Evolutionary conservation across 1,140 invertebrate species (phyloP).

Genomic region (Choristoneura fumiferana): DNA sequence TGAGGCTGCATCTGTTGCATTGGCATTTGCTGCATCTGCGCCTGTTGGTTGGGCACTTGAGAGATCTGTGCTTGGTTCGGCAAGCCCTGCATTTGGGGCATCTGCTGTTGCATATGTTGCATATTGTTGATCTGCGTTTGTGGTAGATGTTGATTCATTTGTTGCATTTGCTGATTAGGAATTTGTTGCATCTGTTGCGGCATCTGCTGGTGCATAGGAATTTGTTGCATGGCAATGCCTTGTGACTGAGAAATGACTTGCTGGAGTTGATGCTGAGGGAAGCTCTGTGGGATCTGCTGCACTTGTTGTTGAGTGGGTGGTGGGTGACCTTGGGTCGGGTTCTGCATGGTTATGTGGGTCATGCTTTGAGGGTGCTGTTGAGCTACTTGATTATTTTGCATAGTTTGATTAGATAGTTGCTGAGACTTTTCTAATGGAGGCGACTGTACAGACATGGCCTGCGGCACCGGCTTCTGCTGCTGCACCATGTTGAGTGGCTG

Average conservation of each 20-base stretch:
- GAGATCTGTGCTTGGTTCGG: constrained; percentile 68
- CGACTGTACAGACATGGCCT: constrained; percentile 73
- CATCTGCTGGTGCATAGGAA: constrained; percentile 75
- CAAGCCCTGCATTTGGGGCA: constrained; percentile 73
- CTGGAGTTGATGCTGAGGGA: constrained; percentile 78
- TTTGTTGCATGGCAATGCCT: constrained; percentile 74
- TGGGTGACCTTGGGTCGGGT: constrained; percentile 56
- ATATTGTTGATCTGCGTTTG: constrained; percentile 72
- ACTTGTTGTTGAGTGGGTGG: constrained; percentile 65
- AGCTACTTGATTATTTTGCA: constrained; percentile 60
- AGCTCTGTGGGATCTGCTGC: constrained; percentile 77
- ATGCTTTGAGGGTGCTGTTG: constrained; percentile 76
- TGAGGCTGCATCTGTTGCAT: constrained; percentile 76
- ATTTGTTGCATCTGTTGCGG: constrained; percentile 75
- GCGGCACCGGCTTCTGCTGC: constrained; percentile 69
- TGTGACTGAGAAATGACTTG: constrained; percentile 77
- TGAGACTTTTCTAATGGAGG: constrained; percentile 74
- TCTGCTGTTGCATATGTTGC: constrained; percentile 74
- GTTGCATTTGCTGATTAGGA: constrained; percentile 76
- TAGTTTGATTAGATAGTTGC: constrained; percentile 68
- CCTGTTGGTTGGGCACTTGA: constrained; percentile 71
- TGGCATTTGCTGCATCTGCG: constrained; percentile 75
- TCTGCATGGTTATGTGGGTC: constrained; percentile 75
- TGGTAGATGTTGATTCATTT: constrained; percentile 71
- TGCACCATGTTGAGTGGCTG: constrained; percentile 74